Evolutionary conservation across 2,888 invertebrate species (phyloP), one percentile per base, ranked within the genome.

Genomic region (Craniophora ligustri): DNA sequence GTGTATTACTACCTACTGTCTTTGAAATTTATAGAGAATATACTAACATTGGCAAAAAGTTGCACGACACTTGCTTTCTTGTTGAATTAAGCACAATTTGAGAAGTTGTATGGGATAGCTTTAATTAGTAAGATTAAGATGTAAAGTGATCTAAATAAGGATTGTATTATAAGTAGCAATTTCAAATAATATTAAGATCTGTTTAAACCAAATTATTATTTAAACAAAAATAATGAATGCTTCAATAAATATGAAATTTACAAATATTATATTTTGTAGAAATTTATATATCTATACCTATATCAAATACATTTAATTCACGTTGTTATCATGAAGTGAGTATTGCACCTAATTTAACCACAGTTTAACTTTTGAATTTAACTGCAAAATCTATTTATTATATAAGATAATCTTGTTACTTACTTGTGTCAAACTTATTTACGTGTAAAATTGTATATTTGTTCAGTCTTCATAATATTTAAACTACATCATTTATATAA

Each of bases 51-150:
- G 49, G 60, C 54, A 65, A 56, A 32, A 64, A 60, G 54, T 49
- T 76, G 81, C 85, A 85, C 84, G 59, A 75, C 73, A 81, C 78
- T 79, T 74, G 87, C 87, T 87, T 88, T 84, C 75, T 81, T 66
- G 66, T 84, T 80, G 73, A 84, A 84, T 76, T 81, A 78, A 86
- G 89, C 91, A 92, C 91, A 79, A 88, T 82, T 82, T 82, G 80
- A 88, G 76, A 91, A 87, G 87, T 91, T 90, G 87, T 90, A 92
- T 92, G 93, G 92, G 92, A 92, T 92, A 93, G 93, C 92, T 93
- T 93, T 93, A 93, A 93, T 87, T 92, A 93, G 91, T 82, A 69
- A 86, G 81, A 67, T 64, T 85, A 83, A 86, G 76, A 58, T 84
- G 80, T 88, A 81, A 85, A 84, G 78, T 84, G 74, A 81, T 79